Conservation (phyloP, 92 coral and sea anemone species). For the Phenganax marumi region DNA sequence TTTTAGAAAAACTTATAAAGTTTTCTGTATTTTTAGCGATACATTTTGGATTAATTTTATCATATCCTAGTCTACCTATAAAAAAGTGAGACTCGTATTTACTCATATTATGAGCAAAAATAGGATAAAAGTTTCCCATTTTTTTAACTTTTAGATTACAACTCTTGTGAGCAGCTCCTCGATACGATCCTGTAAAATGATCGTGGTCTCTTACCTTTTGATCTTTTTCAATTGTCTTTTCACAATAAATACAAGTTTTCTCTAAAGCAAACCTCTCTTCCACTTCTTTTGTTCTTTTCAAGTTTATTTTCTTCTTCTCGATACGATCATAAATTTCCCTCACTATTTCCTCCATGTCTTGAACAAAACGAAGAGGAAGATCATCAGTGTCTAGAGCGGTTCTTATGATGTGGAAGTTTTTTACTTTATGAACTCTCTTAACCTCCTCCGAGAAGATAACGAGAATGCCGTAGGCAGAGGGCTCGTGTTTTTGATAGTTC, state of each 20-base stretch:
- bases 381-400: no score
- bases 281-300: constrained; percentile 28
- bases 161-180: constrained; percentile 45
- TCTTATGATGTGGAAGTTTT: no score
- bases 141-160: constrained; percentile 32
- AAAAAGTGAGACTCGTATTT: constrained; percentile 21
- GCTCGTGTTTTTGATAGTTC: constrained; percentile 34
- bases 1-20: background rate
- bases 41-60: background rate
- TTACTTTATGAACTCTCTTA: no score
- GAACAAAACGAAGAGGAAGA: no score
- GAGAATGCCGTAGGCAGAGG: no score
- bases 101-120: constrained; percentile 47
- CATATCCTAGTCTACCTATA: background rate
- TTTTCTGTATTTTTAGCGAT: background rate
- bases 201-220: background rate
- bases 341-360: no score
- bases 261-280: background rate
- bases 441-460: no score
- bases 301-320: no score
- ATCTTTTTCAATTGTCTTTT: constrained; percentile 2
- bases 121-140: constrained; percentile 42
- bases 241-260: background rate
- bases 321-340: no score
- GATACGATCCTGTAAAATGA: constrained; percentile 25